These are phyloP conservation scores for Steromphala cineraria DNA, from an alignment of 2,888 invertebrate genomes.

Conservation along the genomic window DNA sequence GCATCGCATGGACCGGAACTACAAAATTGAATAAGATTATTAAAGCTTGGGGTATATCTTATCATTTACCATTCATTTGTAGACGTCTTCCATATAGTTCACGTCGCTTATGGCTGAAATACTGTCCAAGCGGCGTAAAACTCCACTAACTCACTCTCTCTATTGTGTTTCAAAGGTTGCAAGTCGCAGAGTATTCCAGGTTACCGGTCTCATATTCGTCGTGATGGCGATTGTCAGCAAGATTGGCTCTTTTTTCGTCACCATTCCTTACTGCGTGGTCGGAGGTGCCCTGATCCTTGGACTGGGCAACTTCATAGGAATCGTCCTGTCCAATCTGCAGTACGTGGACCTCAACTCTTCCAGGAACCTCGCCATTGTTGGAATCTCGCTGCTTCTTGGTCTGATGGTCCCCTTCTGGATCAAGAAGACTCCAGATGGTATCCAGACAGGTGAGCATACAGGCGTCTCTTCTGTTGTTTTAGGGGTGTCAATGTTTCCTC, in stretches of 20 bases:
- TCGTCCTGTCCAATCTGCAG: slow-evolving; percentile 59
- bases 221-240: slow-evolving; percentile 73
- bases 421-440: slow-evolving; percentile 40
- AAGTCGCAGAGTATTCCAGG: slow-evolving; percentile 74
- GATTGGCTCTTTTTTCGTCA: slow-evolving; percentile 74
- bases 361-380: slow-evolving; percentile 85
- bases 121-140: too few species aligned
- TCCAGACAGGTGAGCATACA: slow-evolving; percentile 52
- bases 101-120: too few species aligned
- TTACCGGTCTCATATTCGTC: slow-evolving; percentile 72
- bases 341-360: slow-evolving; percentile 83
- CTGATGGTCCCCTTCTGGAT: slow-evolving; percentile 77
- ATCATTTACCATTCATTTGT: too few species aligned
- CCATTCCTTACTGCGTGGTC: slow-evolving; percentile 76
- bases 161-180: slow-evolving; percentile 68
- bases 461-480: too few species aligned
- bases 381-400: slow-evolving; percentile 90
- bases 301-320: slow-evolving; percentile 57
- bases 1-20: too few species aligned
- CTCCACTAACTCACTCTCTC: background rate
- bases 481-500: too few species aligned
- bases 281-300: slow-evolving; percentile 64
- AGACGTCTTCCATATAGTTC: too few species aligned
- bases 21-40: too few species aligned
- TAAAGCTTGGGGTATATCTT: too few species aligned